Evolutionary conservation across 2,797 vertebrate genomes (phyloP).

Genomic region (Anguilla pacifica): DNA sequence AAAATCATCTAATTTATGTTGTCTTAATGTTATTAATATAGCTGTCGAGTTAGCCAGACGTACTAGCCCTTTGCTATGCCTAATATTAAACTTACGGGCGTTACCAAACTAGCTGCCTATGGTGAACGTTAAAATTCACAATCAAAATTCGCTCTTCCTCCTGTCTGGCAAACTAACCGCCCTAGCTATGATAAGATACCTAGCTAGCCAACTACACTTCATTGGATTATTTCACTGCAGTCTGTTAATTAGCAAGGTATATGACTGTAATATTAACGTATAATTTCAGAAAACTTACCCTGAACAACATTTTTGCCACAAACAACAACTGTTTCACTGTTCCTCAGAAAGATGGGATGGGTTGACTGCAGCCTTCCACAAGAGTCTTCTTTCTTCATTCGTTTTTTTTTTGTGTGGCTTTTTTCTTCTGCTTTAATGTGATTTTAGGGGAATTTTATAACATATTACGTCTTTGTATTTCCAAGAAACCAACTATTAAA

Average conservation of each 20-base stretch:
- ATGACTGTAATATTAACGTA: neutral
- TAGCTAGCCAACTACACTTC: neutral
- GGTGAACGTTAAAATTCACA: too few species aligned
- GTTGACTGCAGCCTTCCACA: neutral
- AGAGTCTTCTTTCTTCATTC: neutral
- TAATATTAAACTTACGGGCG: too few species aligned
- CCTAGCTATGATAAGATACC: neutral
- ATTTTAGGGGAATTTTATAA: neutral
- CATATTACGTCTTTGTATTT: neutral
- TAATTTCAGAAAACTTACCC: neutral
- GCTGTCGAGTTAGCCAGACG: too few species aligned
- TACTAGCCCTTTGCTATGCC: too few species aligned
- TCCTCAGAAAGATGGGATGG: neutral
- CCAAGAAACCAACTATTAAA: neutral
- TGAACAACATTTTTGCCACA: neutral
- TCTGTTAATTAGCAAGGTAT: neutral
- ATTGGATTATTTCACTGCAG: neutral
- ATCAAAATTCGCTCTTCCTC: too few species aligned
- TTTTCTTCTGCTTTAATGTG: neutral
- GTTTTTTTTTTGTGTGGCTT: neutral
- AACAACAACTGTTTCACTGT: neutral
- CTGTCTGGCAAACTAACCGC: too few species aligned
- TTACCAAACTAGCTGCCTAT: too few species aligned
- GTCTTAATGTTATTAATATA: too few species aligned
- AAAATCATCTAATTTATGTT: too few species aligned